Base-by-base conservation (phyloP, 2,888 invertebrate genomes). In the Erebia ligea region DNA sequence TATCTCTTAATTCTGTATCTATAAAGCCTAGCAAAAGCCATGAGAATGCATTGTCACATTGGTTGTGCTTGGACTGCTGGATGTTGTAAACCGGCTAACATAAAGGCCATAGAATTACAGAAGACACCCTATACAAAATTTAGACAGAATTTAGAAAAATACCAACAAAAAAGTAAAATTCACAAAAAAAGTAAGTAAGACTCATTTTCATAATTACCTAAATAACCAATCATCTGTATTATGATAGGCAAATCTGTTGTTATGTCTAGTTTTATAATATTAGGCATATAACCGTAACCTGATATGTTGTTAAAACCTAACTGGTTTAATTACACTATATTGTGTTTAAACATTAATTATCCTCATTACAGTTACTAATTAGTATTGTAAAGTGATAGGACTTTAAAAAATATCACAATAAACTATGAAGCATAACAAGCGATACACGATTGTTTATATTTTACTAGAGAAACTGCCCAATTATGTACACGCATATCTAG, bases 401-500 rank as follows among this genome's bases (percentile, higher is more conserved):
- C 34, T 64, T 48, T 19, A 48, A 64, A 40, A 54, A 64, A 64
- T 64, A 54, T 54, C n/a, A 52, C 25, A 45, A 61, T 45, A 63
- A 63, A 63, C 17, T 64, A 19, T 64, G 54, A 62, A 62, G 48
- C 54, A 52, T 64, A 48, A 25, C 25, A 50, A 63, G 45, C 34
- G 25, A 21, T 21, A 56, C 21, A 21, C 17, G 45, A 50, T 54
- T 52, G 64, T 57, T 72, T 70, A 72, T 72, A 67, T 40, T 68
- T 65, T 70, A 59, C 48, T 68, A 68, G 74, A 74, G 74, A 74
- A 74, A 74, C 63, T 59, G 17, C 57, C 63, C 68, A 72, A 72
- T 74, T 74, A 74, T 45, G 50, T 56, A 67, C 74, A 72, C 74
- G 72, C 74, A 72, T 68, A 66, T 62, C n/a, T 45, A n/a, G 34